These are phyloP conservation scores for Borostomias antarcticus DNA, from an alignment of 2,797 vertebrate species.

Conservation along the genomic window DNA sequence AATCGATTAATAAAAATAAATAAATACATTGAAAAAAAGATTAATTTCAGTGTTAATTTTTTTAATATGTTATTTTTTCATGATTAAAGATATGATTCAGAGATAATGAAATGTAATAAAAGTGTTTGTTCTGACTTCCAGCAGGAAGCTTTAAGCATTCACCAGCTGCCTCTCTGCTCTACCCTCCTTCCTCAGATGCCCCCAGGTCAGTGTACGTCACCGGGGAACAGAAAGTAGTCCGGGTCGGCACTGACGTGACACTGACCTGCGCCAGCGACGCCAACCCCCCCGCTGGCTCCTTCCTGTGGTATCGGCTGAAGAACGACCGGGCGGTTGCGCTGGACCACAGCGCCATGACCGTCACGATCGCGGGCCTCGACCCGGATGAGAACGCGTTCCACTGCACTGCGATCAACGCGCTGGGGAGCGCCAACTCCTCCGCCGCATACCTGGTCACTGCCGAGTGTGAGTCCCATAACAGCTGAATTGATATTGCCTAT, in stretches of 20 bases:
- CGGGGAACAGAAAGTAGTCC: neutral
- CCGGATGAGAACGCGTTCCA: conserved; percentile 18
- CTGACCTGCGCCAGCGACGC: conserved; percentile 23
- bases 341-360: neutral
- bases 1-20: no score
- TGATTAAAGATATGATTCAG: no score
- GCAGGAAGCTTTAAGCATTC: no score
- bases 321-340: neutral
- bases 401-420: conserved; percentile 13
- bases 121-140: no score
- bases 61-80: no score
- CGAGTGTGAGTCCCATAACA: conserved; percentile 26
- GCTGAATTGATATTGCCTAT: no score
- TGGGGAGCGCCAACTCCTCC: conserved; percentile 10
- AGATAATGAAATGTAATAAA: neutral
- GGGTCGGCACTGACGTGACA: conserved; percentile 10
- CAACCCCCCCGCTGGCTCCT: conserved; percentile 13
- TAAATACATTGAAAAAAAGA: no score
- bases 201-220: conserved; percentile 16
- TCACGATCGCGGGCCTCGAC: conserved; percentile 4
- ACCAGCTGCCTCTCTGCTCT: neutral
- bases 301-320: conserved; percentile 19
- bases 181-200: conserved; percentile 12
- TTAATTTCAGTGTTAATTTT: no score
- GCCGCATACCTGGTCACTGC: neutral